Conservation (phyloP, 2,797 vertebrate species). For the Acipenser transmontanus region DNA sequence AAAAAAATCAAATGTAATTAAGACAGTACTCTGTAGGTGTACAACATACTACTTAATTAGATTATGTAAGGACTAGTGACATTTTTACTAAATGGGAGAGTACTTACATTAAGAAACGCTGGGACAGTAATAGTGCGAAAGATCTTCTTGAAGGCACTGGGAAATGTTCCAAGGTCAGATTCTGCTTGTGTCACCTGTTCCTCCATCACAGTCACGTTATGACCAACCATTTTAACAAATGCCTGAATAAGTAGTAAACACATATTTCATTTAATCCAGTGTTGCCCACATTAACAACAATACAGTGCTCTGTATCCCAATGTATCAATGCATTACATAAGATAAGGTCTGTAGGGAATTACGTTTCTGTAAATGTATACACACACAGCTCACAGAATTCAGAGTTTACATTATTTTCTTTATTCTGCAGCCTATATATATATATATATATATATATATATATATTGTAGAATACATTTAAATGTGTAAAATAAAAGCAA, state of each 20-base stretch:
- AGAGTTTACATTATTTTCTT: no score
- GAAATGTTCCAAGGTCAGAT: slow-evolving; percentile 74
- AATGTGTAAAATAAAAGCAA: no score
- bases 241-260: slow-evolving; percentile 43
- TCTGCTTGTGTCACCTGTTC: slow-evolving; percentile 84
- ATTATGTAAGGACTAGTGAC: no score
- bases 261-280: not conserved
- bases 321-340: no score
- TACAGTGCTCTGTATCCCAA: not conserved
- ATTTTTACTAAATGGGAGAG: slow-evolving; percentile 10
- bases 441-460: no score
- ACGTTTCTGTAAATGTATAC: no score
- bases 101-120: slow-evolving; percentile 72
- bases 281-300: not conserved
- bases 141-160: slow-evolving; percentile 77
- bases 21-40: no score
- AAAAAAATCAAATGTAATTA: not conserved
- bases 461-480: no score
- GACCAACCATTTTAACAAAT: slow-evolving; percentile 84
- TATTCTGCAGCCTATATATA: no score
- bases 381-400: no score
- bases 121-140: slow-evolving; percentile 77
- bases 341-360: no score
- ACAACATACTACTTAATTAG: no score
- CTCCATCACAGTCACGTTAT: slow-evolving; percentile 75